Conservation (phyloP, 2,888 invertebrate species). For the Suillia variegata region DNA sequence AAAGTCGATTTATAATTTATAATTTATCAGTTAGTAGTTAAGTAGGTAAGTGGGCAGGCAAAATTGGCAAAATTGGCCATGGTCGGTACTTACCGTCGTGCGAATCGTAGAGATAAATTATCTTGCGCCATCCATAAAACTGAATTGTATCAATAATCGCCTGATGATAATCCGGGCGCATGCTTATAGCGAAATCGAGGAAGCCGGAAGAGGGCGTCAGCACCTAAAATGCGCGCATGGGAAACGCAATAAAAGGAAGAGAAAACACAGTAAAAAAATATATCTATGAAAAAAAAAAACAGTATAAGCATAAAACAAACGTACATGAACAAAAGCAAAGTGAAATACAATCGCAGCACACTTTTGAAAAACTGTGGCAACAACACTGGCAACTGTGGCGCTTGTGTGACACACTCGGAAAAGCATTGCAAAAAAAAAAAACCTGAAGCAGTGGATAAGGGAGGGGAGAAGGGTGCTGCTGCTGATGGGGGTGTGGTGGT, state of each 20-base stretch:
- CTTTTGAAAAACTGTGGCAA: too few relatives aligned
- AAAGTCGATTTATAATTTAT: too few relatives aligned
- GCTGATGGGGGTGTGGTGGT: neutral
- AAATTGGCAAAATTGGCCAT: too few relatives aligned
- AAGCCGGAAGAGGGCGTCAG: constrained; percentile 87
- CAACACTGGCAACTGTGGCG: too few relatives aligned
- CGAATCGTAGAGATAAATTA: constrained; percentile 80
- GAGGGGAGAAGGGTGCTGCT: neutral
- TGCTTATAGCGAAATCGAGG: constrained; percentile 87
- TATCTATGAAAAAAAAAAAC: constrained; percentile 6
- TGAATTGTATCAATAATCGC: constrained; percentile 94
- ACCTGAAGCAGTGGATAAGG: neutral
- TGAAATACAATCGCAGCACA: neutral
- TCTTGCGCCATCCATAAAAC: constrained; percentile 83
- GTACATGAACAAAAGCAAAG: neutral
- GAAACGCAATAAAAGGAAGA: constrained; percentile 11
- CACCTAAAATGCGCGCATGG: constrained; percentile 66
- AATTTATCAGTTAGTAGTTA: too few relatives aligned
- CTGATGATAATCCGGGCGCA: constrained; percentile 94
- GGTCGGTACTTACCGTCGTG: constrained; percentile 76
- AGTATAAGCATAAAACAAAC: neutral
- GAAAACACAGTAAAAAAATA: constrained; percentile 17
- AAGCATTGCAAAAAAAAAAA: neutral
- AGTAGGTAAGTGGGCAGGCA: too few relatives aligned
- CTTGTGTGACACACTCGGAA: too few relatives aligned